Percentiles rank a stretch among this genome's conserved stretches.
Conservation (phyloP, 2,113 vertebrate species). For the Chrysemys picta region DNA sequence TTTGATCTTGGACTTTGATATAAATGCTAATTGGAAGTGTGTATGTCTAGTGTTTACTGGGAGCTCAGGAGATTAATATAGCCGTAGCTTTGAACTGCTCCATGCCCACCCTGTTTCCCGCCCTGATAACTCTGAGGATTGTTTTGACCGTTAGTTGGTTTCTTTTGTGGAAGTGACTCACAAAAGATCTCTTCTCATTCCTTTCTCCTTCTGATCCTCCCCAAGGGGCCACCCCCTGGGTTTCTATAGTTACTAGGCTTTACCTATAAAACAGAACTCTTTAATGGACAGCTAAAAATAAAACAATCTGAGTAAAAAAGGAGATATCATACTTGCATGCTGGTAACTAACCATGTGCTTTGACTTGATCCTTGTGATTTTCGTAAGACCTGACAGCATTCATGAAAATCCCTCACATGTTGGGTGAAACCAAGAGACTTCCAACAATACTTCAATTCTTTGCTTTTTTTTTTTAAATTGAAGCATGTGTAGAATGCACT, state of each 20-base stretch:
- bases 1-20: slow-evolving; percentile 54
- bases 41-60: slow-evolving; percentile 5
- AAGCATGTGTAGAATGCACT: slow-evolving; percentile 13
- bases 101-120: neutral
- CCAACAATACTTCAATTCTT: slow-evolving; percentile 13
- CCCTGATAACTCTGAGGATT: neutral
- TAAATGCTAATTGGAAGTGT: slow-evolving; percentile 69
- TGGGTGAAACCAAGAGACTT: slow-evolving; percentile 15
- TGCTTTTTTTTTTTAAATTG: neutral
- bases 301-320: neutral
- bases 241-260: neutral
- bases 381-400: slow-evolving; percentile 44
- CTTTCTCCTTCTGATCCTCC: neutral
- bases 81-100: slow-evolving; percentile 67
- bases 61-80: slow-evolving; percentile 59
- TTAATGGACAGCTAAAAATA: neutral
- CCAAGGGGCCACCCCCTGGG: neutral
- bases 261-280: neutral
- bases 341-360: slow-evolving; percentile 45
- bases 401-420: slow-evolving; percentile 62
- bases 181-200: neutral
- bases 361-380: slow-evolving; percentile 62
- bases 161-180: slow-evolving; percentile 9
- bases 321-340: slow-evolving; percentile 28
- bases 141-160: slow-evolving; percentile 8